Evolutionary conservation across 2,113 vertebrate genomes (phyloP), one percentile per base, ranked within the genome.

Genomic region (Ondatra zibethicus): DNA sequence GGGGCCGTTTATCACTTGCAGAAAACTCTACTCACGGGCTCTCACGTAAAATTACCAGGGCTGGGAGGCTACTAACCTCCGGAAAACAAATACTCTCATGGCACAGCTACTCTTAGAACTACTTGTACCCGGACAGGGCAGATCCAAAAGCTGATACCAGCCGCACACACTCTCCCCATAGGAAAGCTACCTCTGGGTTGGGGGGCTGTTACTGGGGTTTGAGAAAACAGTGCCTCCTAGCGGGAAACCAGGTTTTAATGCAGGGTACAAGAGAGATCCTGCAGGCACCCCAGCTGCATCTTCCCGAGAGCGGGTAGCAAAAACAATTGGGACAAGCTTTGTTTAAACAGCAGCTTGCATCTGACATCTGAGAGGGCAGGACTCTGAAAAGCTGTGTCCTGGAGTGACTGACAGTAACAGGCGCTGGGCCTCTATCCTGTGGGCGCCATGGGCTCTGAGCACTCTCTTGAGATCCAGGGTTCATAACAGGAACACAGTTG

Each of bases 51-150:
- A 88, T 31, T n/a, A 6, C 87, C 55, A 25, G 45, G 45, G 19
- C 16, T 21, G 23, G 42, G 55, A 36, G 81, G 85, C 75, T 78
- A 65, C 70, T 88, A 78, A 66, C 84, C 68, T 77, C 76, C 66
- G 85, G 75, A 97, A 97, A 97, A 94, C 65, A 97, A 92, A 94
- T 85, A 96, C 3, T 87, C 61, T 91, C 47, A 7, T 14, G 68
- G 52, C 75, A 92, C 12, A 55, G 58, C 12, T 65, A 45, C 61
- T 92, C 66, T 89, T 70, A 9, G 70, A 94, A 52, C 72, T 52
- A 50, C 85, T 73, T 81, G 58, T 65, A 61, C 93, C 31, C 72
- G 12, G 10, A 68, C n/a, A 81, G 52, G 45, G n/a, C 42, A 14
- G 12, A 65, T 68, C 27, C 39, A 85, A 65, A 85, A 63, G 50